These are phyloP conservation scores for Balearica regulorum DNA, from an alignment of 2,797 vertebrate genomes.

Conservation along the genomic window DNA sequence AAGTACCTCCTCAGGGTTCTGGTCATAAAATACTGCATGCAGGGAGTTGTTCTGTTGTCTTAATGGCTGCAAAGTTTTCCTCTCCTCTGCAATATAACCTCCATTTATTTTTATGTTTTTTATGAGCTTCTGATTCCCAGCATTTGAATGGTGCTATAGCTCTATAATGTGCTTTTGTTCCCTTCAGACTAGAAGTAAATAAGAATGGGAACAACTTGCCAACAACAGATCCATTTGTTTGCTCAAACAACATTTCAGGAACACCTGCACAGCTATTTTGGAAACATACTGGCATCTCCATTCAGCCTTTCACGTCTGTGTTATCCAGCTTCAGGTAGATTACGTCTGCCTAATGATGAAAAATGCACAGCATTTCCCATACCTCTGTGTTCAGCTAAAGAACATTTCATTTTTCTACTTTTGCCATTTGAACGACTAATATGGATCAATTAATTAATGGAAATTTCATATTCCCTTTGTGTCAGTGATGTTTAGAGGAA, in stretches of 20 bases:
- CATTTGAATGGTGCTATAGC: not conserved
- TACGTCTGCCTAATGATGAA: not conserved
- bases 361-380: not conserved
- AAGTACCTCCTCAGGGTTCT: not conserved
- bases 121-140: not conserved
- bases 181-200: slow-evolving; percentile 37
- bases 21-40: not conserved
- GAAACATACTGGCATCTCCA: not conserved
- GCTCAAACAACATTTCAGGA: not conserved
- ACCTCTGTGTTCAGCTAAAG: not conserved
- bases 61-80: not conserved
- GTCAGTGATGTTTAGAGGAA: not conserved
- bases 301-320: not conserved
- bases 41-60: not conserved
- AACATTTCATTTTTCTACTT: not conserved
- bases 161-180: slow-evolving; percentile 2
- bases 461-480: not conserved
- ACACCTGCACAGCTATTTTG: not conserved
- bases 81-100: not conserved
- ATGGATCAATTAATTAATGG: not conserved
- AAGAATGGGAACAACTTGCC: not conserved
- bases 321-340: not conserved
- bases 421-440: not conserved
- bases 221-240: not conserved
- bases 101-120: not conserved